Evolutionary conservation across 2,888 invertebrate species (phyloP).

Genomic region (Caenorhabditis sp.): DNA sequence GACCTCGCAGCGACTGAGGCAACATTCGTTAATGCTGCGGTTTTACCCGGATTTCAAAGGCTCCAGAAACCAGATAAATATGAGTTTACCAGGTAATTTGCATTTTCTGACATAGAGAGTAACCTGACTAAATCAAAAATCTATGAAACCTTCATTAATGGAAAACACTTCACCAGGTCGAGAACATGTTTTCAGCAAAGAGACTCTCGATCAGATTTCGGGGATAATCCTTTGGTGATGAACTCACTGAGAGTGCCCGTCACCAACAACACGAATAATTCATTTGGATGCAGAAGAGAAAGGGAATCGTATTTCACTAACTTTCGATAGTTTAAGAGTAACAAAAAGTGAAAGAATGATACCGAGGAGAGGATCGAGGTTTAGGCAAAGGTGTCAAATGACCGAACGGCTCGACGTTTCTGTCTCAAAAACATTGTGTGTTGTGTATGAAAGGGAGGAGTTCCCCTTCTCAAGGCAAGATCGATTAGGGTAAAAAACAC

Average conservation of each 20-base stretch:
- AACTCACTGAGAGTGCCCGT: not conserved
- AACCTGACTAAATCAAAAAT: not conserved
- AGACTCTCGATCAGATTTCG: slow-evolving; percentile 39
- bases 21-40: no score
- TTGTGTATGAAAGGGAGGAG: slow-evolving; percentile 9
- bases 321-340: slow-evolving; percentile 30
- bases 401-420: slow-evolving; percentile 33
- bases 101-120: no score
- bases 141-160: no score
- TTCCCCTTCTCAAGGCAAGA: slow-evolving; percentile 2
- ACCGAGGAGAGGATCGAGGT: not conserved
- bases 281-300: not conserved
- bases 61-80: no score
- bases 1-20: no score
- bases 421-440: slow-evolving; percentile 28
- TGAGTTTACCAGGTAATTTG: no score
- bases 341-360: slow-evolving; percentile 40
- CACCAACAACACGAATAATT: slow-evolving; percentile 20
- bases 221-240: slow-evolving; percentile 36
- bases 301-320: slow-evolving; percentile 11
- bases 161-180: slow-evolving; percentile 19
- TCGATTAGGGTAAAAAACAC: slow-evolving; percentile 50
- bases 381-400: slow-evolving; percentile 49
- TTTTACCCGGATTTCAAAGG: no score
- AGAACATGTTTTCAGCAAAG: slow-evolving; percentile 10